These are phyloP conservation scores for Sympetrum striolatum DNA, from an alignment of 2,888 invertebrate genomes.

Conservation along the genomic window DNA sequence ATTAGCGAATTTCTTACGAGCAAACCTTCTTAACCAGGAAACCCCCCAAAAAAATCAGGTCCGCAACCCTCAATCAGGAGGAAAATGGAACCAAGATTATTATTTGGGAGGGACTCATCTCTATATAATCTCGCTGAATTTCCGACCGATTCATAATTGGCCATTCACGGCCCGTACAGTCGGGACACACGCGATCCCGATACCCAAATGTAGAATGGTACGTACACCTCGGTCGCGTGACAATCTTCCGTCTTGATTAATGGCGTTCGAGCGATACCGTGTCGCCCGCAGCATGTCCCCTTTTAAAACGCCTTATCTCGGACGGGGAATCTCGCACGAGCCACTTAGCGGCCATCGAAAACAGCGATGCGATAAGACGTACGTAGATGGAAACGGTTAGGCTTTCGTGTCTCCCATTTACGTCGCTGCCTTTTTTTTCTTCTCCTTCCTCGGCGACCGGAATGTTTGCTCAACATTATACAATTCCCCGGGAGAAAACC, in stretches of 20 bases:
- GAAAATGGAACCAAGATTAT: neutral
- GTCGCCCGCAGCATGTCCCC: neutral
- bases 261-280: neutral
- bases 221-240: conserved; percentile 36
- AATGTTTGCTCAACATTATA: neutral
- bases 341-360: neutral
- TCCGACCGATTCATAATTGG: neutral
- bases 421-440: neutral
- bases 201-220: conserved; percentile 11
- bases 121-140: too few species aligned
- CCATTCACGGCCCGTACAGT: conserved; percentile 7
- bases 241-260: conserved; percentile 5
- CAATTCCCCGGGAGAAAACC: neutral
- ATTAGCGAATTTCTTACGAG: too few species aligned
- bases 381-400: conserved; percentile 5
- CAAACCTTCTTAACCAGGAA: too few species aligned
- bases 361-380: neutral
- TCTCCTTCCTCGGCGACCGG: neutral
- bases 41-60: neutral
- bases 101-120: neutral
- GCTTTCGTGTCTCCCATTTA: neutral
- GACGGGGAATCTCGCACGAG: conserved; percentile 25
- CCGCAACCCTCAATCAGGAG: neutral
- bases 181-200: neutral
- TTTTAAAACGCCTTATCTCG: conserved; percentile 8